Evolutionary conservation across 1,140 invertebrate species (phyloP), one percentile per base, ranked within the genome.

Genomic region (Hypsibius dujardini): DNA sequence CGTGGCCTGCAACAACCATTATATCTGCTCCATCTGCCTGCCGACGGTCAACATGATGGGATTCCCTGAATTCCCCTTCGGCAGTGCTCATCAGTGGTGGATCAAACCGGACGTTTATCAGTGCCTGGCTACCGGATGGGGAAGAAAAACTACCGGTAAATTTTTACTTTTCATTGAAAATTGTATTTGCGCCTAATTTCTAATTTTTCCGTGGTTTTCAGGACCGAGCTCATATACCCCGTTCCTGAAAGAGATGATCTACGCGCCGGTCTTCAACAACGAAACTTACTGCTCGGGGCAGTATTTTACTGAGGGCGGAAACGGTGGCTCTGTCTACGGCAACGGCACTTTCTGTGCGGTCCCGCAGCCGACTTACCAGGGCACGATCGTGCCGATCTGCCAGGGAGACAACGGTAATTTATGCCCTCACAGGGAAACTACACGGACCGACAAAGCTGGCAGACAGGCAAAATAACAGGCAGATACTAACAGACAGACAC

Each of bases 391-490:
- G 50, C 50, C 50, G 7, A n/a, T 56, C 7, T 56, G 50, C 50
- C 50, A n/a, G 7, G 50, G n/a, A 56, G 50, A 56, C 50, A 56
- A 56, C 50, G 50, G 50, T 56, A 56, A n/a, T n/a, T n/a, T n/a
- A n/a, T n/a, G n/a, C n/a, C n/a, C n/a, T n/a, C n/a, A n/a, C n/a
- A n/a, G n/a, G n/a, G n/a, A n/a, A n/a, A n/a, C n/a, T n/a, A n/a
- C n/a, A n/a, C n/a, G n/a, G n/a, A n/a, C n/a, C n/a, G n/a, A n/a
- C n/a, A n/a, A n/a, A n/a, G n/a, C n/a, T n/a, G n/a, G n/a, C n/a
- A n/a, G n/a, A n/a, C n/a, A n/a, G n/a, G n/a, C n/a, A n/a, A n/a
- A n/a, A n/a, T n/a, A n/a, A n/a, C n/a, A n/a, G n/a, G n/a, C n/a
- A n/a, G n/a, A n/a, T n/a, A n/a, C n/a, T n/a, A n/a, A n/a, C n/a